Evolutionary conservation across 1,140 invertebrate genomes (phyloP).

Genomic region (Campoletis sonorensis): DNA sequence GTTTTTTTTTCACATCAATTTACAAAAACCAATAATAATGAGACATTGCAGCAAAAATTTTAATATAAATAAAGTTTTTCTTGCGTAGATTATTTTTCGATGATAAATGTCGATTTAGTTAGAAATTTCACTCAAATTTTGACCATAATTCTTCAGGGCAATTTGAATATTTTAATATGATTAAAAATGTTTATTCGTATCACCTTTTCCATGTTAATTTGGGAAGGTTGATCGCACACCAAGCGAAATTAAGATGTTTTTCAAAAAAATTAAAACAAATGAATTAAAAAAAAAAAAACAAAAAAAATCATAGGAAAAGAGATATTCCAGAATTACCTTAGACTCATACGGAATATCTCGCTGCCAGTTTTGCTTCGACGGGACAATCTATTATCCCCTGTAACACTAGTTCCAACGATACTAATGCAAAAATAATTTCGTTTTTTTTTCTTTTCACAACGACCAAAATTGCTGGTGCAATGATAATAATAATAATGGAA

Average conservation of each 20-base stretch:
- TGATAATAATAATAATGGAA: slow-evolving; percentile 7
- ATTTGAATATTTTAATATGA: not conserved
- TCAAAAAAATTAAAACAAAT: too few relatives aligned
- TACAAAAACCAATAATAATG: not conserved
- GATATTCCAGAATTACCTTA: slow-evolving; percentile 69
- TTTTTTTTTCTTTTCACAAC: slow-evolving; percentile 21
- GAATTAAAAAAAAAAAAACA: too few relatives aligned
- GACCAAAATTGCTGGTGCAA: not conserved
- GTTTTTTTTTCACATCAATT: not conserved
- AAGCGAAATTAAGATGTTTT: slow-evolving; percentile 54
- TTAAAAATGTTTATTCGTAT: not conserved
- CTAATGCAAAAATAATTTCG: slow-evolving; percentile 64
- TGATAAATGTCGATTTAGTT: too few relatives aligned
- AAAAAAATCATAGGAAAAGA: not conserved
- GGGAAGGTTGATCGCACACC: slow-evolving; percentile 57
- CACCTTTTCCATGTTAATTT: not conserved
- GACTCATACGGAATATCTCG: slow-evolving; percentile 76
- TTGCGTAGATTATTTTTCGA: too few relatives aligned
- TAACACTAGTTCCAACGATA: slow-evolving; percentile 63
- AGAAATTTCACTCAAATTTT: not conserved
- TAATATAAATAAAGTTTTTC: too few relatives aligned
- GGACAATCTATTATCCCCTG: slow-evolving; percentile 64
- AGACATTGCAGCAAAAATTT: too few relatives aligned
- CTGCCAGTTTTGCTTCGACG: slow-evolving; percentile 75
- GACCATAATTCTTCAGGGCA: not conserved